Evolutionary conservation across 2,797 vertebrate species (phyloP).

Genomic region (Eidolon dupreanum): DNA sequence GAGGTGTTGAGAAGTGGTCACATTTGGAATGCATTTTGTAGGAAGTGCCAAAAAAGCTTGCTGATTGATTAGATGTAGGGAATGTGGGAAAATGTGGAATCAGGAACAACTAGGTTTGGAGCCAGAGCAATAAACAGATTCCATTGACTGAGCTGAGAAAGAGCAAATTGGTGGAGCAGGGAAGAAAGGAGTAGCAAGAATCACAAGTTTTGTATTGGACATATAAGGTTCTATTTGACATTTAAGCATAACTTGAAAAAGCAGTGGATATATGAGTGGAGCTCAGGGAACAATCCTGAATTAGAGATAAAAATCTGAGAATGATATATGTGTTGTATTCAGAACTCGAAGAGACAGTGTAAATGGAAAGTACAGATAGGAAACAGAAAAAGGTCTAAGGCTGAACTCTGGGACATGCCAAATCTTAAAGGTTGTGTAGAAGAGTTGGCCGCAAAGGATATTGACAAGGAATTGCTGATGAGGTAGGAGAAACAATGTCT

Average conservation of each 20-base stretch:
- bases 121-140: background rate
- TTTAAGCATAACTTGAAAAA: background rate
- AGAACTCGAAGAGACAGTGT: background rate
- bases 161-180: background rate
- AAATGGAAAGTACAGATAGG: background rate
- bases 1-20: background rate
- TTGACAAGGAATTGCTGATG: background rate
- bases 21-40: background rate
- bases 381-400: background rate
- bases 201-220: background rate
- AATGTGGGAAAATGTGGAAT: background rate
- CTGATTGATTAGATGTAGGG: background rate
- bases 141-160: background rate
- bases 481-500: background rate
- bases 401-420: background rate
- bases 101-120: background rate
- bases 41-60: background rate
- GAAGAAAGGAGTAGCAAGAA: background rate
- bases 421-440: background rate
- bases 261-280: background rate
- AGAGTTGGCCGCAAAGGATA: background rate
- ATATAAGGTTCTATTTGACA: background rate
- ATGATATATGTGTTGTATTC: background rate
- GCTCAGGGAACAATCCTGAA: background rate
- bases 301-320: background rate